These are phyloP conservation scores for Poeciliopsis occidentalis DNA, from an alignment of 2,113 vertebrate genomes.

Conservation along the genomic window DNA sequence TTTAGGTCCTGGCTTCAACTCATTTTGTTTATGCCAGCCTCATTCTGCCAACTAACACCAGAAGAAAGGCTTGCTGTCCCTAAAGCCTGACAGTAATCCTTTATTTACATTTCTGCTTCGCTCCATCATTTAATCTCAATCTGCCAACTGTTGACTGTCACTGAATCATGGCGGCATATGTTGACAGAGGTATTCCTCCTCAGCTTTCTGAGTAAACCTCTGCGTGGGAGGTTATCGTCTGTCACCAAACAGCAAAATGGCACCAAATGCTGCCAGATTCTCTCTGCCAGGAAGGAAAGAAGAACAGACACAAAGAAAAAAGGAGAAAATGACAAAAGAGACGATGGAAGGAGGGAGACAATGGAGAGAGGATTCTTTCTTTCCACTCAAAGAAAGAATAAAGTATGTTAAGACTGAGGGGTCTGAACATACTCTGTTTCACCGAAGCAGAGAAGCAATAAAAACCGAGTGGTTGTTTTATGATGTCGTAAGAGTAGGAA, in stretches of 20 bases:
- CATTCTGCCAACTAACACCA: slow-evolving; percentile 36
- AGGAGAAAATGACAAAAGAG: not conserved
- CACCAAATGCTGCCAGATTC: slow-evolving; percentile 32
- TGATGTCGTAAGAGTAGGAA: no score
- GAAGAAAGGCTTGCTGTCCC: slow-evolving; percentile 14
- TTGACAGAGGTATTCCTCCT: slow-evolving; percentile 33
- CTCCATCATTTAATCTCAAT: slow-evolving; percentile 33
- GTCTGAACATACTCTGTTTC: no score
- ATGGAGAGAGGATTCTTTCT: no score
- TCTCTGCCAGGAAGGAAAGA: slow-evolving; percentile 12
- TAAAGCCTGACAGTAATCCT: slow-evolving; percentile 42
- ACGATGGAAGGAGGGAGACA: slow-evolving; percentile 17
- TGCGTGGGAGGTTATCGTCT: slow-evolving; percentile 57
- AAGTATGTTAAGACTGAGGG: no score
- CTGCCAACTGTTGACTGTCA: slow-evolving; percentile 32
- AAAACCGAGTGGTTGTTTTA: no score
- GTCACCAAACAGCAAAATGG: slow-evolving; percentile 31
- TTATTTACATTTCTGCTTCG: slow-evolving; percentile 41
- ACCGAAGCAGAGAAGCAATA: no score
- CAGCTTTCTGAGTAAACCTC: slow-evolving; percentile 21
- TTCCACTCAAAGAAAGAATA: no score
- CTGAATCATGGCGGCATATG: slow-evolving; percentile 34
- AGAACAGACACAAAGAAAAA: no score
- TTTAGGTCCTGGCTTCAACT: slow-evolving; percentile 20
- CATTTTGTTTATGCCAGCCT: slow-evolving; percentile 16